phyloP scores from a whole-genome alignment of 2,797 vertebrate genomes.

The Linurgus olivaceus region DNA sequence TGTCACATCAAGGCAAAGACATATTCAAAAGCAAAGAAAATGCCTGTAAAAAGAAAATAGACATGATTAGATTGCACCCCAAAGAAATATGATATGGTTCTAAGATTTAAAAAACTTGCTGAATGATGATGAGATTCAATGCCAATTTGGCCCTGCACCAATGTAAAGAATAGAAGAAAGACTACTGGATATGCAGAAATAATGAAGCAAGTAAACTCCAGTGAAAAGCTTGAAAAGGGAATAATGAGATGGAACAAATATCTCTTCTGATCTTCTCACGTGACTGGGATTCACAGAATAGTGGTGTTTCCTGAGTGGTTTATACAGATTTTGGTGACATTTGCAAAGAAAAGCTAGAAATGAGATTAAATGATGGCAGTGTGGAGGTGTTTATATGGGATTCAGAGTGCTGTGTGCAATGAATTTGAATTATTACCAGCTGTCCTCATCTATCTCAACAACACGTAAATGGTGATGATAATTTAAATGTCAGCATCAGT shows the following conservation, averaged over 20 bases:
- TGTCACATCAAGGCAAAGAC: neutral
- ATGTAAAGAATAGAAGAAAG: neutral
- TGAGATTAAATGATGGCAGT: neutral
- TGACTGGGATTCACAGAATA: neutral
- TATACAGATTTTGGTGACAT: neutral
- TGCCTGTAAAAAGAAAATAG: neutral
- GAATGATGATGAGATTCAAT: neutral
- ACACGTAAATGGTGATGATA: neutral
- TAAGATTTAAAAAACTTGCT: neutral
- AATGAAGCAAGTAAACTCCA: neutral
- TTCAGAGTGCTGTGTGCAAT: neutral
- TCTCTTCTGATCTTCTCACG: neutral
- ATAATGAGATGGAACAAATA: neutral
- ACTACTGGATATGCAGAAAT: neutral
- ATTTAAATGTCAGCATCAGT: constrained; percentile 44
- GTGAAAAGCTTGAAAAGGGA: neutral
- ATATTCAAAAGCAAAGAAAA: neutral
- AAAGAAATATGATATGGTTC: neutral
- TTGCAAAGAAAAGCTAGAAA: constrained; percentile 29
- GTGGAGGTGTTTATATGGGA: neutral
- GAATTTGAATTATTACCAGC: constrained; percentile 2
- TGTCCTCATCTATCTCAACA: constrained; percentile 16
- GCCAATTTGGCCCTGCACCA: neutral
- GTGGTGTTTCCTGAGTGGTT: neutral
- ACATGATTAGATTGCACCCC: neutral